Percentiles rank a stretch among this genome's conserved stretches.
Evolutionary conservation across 2,797 vertebrate genomes (phyloP).

Genomic region (Threskiornis aethiopicus): DNA sequence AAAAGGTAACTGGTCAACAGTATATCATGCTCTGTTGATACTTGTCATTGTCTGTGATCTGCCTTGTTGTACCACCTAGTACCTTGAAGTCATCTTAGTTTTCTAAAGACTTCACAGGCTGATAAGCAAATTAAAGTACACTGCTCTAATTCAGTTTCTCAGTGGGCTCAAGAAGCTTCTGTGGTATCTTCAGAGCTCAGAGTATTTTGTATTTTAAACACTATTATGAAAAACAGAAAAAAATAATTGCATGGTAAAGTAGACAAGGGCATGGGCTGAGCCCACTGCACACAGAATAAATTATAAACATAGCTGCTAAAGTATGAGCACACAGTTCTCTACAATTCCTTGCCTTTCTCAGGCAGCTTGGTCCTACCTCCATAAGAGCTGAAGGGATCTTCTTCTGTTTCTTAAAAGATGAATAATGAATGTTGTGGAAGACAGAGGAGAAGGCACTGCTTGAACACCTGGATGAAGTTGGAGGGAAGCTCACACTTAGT

Average conservation of each 20-base stretch:
- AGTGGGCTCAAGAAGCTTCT: neutral
- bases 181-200: neutral
- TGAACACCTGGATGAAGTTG: conserved; percentile 79
- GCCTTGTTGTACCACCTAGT: neutral
- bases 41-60: neutral
- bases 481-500: conserved; percentile 78
- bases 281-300: neutral
- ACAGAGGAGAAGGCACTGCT: conserved; percentile 89
- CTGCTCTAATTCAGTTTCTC: neutral
- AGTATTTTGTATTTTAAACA: neutral
- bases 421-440: conserved; percentile 91
- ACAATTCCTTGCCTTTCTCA: neutral
- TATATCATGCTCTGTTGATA: neutral
- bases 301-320: neutral
- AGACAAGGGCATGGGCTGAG: neutral
- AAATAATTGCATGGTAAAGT: neutral
- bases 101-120: neutral
- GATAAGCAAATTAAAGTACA: neutral
- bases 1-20: neutral
- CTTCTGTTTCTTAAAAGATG: conserved; percentile 90
- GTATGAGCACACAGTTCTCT: neutral
- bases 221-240: neutral
- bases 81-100: neutral
- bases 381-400: conserved; percentile 87
- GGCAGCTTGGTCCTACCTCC: conserved; percentile 79